Base-by-base conservation (phyloP, 2,888 invertebrate species). In the Galerucella pusilla region DNA sequence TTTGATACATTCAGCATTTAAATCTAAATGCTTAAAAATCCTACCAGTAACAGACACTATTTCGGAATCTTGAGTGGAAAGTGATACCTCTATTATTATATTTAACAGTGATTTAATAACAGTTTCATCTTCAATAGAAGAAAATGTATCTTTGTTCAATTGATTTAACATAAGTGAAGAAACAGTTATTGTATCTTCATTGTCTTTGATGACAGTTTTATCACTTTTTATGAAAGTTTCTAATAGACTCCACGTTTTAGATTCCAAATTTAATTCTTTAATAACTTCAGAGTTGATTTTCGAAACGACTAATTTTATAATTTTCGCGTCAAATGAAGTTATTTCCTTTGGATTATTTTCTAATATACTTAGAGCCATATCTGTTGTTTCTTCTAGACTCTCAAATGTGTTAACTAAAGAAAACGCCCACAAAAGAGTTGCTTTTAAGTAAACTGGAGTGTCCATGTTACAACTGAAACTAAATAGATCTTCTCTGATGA, bases 1-100 rank as follows among this genome's bases (percentile, higher is more conserved):
- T 14, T 90, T 88, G 25, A 95, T 88, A 35, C 93, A 88, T 28
- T 88, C 84, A 9, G 93, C 91, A 75, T 93, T 90, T 11, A 96
- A 86, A 75, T 90, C 88, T 16, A 95, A 91, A 80, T 90, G 91
- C 81, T 93, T 93, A 80, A 95, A 90, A 2, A 92, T 87, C 81
- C 91, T 92, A 11, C 90, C 90, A 0, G 92, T 92, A 0, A 90
- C 88, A 68, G 92, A 89, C 12, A 91, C 89, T 69, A 93, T 89
- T 54, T 89, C 88, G 7, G 92, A 90, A 83, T 91, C 91, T 76
- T 91, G 90, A 12, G 92, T 89, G 14, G 88, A 87, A 0, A 92
- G 89, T 0, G 91, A 90, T 35, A 91, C 89, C 78, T 89, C 88
- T 9, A 92, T 87, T 7, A 93, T 88, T 2, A 90, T 82, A 77